These are phyloP conservation scores for Coelopa frigida DNA, from an alignment of 1,140 invertebrate species.

Conservation along the genomic window DNA sequence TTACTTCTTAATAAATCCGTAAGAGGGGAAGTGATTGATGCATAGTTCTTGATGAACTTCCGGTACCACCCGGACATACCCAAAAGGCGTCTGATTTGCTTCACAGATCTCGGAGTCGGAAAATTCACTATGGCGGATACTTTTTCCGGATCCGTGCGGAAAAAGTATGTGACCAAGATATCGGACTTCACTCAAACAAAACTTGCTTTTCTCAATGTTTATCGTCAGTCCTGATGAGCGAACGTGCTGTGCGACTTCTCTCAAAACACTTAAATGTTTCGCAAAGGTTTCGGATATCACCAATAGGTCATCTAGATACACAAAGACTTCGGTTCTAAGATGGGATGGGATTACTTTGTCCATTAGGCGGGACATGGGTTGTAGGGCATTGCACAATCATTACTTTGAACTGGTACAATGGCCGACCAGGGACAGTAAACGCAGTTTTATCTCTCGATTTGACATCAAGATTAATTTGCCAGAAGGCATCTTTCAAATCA, in stretches of 20 bases:
- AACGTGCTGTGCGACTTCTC: background rate
- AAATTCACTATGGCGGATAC: background rate
- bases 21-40: constrained; percentile 26
- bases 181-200: background rate
- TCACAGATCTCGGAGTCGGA: background rate
- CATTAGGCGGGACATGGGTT: background rate
- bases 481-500: constrained; percentile 14
- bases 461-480: constrained; percentile 20
- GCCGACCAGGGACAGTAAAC: constrained; percentile 30
- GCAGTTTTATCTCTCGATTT: constrained; percentile 35
- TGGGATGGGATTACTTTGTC: background rate
- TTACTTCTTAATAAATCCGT: constrained; percentile 27
- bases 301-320: constrained; percentile 5
- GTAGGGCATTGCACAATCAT: constrained; percentile 3
- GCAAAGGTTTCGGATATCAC: background rate
- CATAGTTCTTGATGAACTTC: constrained; percentile 35
- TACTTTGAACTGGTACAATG: constrained; percentile 26
- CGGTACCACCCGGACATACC: constrained; percentile 30
- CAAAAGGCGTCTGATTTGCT: constrained; percentile 3
- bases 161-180: background rate
- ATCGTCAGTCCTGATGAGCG: background rate
- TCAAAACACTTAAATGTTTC: background rate
- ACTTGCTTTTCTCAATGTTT: background rate
- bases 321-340: background rate
- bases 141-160: background rate